Evolutionary conservation across 2,888 invertebrate species (phyloP), one percentile per base, ranked within the genome.

Genomic region (Acanthococcus lagerstroemiae): DNA sequence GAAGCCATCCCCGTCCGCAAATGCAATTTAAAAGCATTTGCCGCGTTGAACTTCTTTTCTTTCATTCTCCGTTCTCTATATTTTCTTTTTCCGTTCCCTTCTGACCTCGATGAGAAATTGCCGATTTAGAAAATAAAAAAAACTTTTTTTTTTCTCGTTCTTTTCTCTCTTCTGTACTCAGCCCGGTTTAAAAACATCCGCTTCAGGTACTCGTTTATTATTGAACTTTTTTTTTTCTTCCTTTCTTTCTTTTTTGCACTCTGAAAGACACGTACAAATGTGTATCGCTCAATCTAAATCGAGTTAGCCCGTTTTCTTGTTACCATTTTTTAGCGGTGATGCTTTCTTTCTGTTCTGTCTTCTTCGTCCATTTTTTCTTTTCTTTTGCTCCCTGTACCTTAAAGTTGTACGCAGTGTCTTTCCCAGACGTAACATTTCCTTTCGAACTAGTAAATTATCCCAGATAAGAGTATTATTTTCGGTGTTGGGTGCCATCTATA

Each of bases 81-180:
- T 61, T 61, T 61, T 52, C 52, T 15, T 30, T 52, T 52, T 52
- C 61, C 61, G 56, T 66, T 66, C 55, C 66, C 66, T 56, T 57
- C 66, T 56, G 66, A 56, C 56, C 66, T 66, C 45, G 56, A 66
- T 66, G 66, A 66, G 56, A 66, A 66, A 66, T 66, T 66, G 66
- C 66, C 66, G 66, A 66, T 66, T 66, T 66, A 66, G 66, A 55
- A 56, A 66, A 66, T 50, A 56, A 66, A 56, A 65, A 61, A 61
- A 24, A 19, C 3, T 2, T 5, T 24, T 52, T 3, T 48, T 48
- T 21, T 48, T 4, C 17, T 4, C 21, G 21, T n/a, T 48, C 21
- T 1, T 4, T 48, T 19, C 30, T 50, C 60, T 12, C 21, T 30
- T 22, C 37, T 48, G 22, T 22, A 24, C 26, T 22, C 17, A n/a